phyloP scores from a whole-genome alignment of 2,797 vertebrate species.

The Channa striata region DNA sequence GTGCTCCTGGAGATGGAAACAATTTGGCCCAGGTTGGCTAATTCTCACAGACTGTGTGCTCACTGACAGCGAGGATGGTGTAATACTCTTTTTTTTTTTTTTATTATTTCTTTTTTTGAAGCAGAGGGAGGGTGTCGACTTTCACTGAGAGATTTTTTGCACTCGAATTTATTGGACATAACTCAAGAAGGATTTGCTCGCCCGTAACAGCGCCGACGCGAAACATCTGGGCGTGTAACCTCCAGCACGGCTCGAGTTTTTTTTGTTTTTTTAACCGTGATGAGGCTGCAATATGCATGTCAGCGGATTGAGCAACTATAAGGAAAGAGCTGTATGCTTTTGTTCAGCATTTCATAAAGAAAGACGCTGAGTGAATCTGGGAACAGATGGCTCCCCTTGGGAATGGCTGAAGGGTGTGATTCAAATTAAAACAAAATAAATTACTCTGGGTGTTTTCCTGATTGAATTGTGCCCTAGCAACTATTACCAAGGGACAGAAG shows the following conservation, averaged over 20 bases:
- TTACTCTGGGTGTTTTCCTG: conserved; percentile 28
- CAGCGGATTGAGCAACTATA: conserved; percentile 17
- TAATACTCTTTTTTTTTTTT: too few species aligned
- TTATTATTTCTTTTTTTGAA: too few species aligned
- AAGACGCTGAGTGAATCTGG: conserved; percentile 17
- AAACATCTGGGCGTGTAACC: conserved; percentile 60
- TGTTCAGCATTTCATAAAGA: conserved; percentile 29
- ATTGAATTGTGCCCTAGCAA: conserved; percentile 35
- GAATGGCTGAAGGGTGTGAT: conserved; percentile 57
- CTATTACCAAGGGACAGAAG: conserved; percentile 28
- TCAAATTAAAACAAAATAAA: conserved; percentile 61
- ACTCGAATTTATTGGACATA: conserved; percentile 44
- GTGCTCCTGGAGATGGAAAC: conserved; percentile 69
- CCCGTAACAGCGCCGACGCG: conserved; percentile 5
- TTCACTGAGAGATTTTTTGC: conserved; percentile 14
- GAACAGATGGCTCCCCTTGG: conserved; percentile 68
- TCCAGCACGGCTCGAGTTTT: conserved; percentile 14
- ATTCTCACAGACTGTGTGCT: conserved; percentile 61
- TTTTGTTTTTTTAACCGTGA: conserved; percentile 29
- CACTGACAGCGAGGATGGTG: conserved; percentile 52
- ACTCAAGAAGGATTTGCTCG: conserved; percentile 24
- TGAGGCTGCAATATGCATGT: conserved; percentile 27
- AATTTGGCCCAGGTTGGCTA: conserved; percentile 57
- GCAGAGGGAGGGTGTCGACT: not conserved
- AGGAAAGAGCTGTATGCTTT: conserved; percentile 15